Conservation (phyloP, 2,888 invertebrate genomes). For the Thumatha senex region DNA sequence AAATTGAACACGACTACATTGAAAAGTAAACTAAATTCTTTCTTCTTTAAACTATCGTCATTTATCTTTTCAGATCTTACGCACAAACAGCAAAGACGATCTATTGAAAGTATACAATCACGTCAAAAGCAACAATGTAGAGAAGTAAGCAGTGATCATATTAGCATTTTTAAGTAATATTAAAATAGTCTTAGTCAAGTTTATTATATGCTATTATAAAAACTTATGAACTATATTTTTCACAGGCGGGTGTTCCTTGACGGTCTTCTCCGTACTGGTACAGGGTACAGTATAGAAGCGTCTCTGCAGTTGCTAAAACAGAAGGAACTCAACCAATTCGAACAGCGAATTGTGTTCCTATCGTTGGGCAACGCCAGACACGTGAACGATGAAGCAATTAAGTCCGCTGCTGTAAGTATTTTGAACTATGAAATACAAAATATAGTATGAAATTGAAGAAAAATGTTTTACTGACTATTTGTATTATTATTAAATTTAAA, state of each 20-base stretch:
- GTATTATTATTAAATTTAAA: no score
- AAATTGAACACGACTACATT: no score
- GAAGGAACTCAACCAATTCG: constrained; percentile 81
- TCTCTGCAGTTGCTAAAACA: constrained; percentile 86
- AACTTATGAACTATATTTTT: neutral
- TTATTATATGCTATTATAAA: no score
- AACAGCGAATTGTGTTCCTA: constrained; percentile 85
- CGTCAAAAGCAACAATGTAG: constrained; percentile 83
- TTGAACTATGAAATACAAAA: no score
- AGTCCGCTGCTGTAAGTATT: constrained; percentile 80
- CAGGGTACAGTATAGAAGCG: constrained; percentile 89
- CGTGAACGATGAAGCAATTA: constrained; percentile 86
- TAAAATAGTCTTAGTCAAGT: no score
- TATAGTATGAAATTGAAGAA: no score
- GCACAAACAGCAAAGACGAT: constrained; percentile 86
- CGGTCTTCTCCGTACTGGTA: constrained; percentile 91
- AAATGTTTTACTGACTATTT: neutral
- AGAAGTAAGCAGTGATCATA: constrained; percentile 70
- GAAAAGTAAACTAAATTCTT: no score
- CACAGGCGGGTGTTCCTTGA: constrained; percentile 90
- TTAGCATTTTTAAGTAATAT: no score
- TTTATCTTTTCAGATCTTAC: constrained; percentile 82
- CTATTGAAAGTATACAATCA: constrained; percentile 87
- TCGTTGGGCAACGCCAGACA: constrained; percentile 87
- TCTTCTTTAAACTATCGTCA: neutral